Base-by-base conservation (phyloP, 2,888 invertebrate species). In the Euplexia lucipara region DNA sequence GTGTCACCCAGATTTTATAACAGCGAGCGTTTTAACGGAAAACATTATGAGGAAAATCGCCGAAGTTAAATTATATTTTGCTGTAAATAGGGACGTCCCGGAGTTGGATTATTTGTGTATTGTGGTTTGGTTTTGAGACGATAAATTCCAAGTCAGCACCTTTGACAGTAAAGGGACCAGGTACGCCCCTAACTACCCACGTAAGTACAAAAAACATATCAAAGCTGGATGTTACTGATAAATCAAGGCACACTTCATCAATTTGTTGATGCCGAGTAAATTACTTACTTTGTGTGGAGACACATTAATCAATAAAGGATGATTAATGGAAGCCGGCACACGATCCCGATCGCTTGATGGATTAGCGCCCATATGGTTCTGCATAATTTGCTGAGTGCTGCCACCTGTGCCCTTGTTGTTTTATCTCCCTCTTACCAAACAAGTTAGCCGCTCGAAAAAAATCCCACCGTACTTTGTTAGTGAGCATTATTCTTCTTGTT, bases 261-360 rank as follows among this genome's bases (percentile, higher is more conserved):
- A 87, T 89, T 83, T 85, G 84, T 87, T 87, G 86, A 86, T 87
- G 75, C 79, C 75, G 85, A 88, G 88, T 91, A 89, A 90, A 91
- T 91, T 90, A 90, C 87, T 90, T 91, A 93, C 90, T 93, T 93
- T 92, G 89, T 90, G 87, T 81, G 89, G 88, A 84, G 91, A 94
- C 91, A 92, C 92, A 94, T 94, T 94, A 94, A 95, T 95, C 95
- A 94, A 94, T 95, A 91, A 86, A 87, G 90, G 88, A 92, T 95
- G 94, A 95, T 95, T 94, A 94, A 95, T 95, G 94, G 85, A 83
- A 87, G 89, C 86, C 79, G 83, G 88, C 90, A 83, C 86, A 87
- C 88, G 90, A 90, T 90, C 90, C 84, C 90, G 90, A 93, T 92
- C 90, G 91, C 81, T 90, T 95, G 95, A 95, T 94, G 94, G 94